phyloP scores from a whole-genome alignment of 2,888 invertebrate species.

The Pilophorus perplexus region DNA sequence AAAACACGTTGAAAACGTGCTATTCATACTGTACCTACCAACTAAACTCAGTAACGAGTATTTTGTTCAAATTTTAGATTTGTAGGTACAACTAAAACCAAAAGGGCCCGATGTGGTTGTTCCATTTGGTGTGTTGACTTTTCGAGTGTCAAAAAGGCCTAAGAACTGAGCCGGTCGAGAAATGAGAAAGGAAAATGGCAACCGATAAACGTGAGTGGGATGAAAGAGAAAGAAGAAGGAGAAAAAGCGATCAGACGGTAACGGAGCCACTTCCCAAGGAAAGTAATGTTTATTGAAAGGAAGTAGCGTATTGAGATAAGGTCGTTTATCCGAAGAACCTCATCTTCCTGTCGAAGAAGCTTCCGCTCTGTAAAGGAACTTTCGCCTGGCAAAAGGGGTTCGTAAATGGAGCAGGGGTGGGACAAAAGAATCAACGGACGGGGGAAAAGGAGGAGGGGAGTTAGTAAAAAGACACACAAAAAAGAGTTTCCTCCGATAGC shows the following conservation, averaged over 20 bases:
- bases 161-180: too few species aligned
- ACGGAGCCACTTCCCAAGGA: slow-evolving; percentile 33
- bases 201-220: too few species aligned
- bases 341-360: slow-evolving; percentile 18
- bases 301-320: slow-evolving; percentile 38
- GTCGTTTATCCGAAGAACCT: slow-evolving; percentile 33
- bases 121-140: too few species aligned
- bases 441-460: not conserved
- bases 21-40: too few species aligned
- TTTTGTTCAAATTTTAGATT: too few species aligned
- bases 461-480: not conserved
- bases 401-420: not conserved
- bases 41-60: too few species aligned
- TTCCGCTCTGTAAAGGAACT: not conserved
- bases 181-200: not conserved
- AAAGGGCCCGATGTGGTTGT: too few species aligned
- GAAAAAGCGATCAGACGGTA: slow-evolving; percentile 20
- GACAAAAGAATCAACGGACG: not conserved
- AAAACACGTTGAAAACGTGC: too few species aligned
- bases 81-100: too few species aligned
- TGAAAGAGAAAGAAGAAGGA: slow-evolving; percentile 5
- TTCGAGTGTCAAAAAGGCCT: too few species aligned
- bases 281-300: slow-evolving; percentile 40
- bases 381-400: not conserved
- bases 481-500: slow-evolving; percentile 5